Conservation (phyloP, 2,797 vertebrate genomes). For the Melanotaenia maccullochi region DNA sequence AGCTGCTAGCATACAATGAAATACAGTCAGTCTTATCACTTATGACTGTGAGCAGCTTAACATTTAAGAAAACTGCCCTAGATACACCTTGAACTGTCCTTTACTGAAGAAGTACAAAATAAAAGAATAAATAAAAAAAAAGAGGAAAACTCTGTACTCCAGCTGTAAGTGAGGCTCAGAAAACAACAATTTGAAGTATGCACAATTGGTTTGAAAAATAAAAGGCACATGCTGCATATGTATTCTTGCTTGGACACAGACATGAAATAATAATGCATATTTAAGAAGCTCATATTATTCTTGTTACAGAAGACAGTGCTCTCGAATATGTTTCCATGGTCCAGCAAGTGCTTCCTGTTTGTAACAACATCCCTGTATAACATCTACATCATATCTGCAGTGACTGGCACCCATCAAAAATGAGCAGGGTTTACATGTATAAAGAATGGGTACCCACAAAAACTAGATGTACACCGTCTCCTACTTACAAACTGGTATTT, state of each 20-base stretch:
- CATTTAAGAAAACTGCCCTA: neutral
- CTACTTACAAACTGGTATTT: too few species aligned
- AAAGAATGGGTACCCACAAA: too few species aligned
- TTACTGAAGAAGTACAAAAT: constrained; percentile 22
- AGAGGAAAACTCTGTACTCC: constrained; percentile 16
- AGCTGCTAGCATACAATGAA: neutral
- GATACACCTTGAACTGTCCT: neutral
- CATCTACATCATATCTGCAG: too few species aligned
- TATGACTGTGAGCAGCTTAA: neutral
- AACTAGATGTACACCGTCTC: too few species aligned
- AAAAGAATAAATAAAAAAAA: neutral
- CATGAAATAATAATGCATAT: neutral
- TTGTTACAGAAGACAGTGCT: neutral
- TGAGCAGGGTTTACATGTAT: too few species aligned
- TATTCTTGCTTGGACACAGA: neutral
- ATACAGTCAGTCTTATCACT: neutral
- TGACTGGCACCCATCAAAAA: too few species aligned
- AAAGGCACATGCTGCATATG: neutral
- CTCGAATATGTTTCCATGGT: too few species aligned
- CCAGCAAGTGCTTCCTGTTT: too few species aligned
- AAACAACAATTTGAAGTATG: neutral
- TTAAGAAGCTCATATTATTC: neutral
- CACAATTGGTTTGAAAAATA: constrained; percentile 28
- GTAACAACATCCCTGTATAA: too few species aligned
- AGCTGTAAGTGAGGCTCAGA: constrained; percentile 8